Percentiles rank a stretch among this genome's conserved stretches.
These are phyloP conservation scores for Phrynocephalus guinanensis DNA, from an alignment of 2,797 vertebrate genomes.

Conservation along the genomic window DNA sequence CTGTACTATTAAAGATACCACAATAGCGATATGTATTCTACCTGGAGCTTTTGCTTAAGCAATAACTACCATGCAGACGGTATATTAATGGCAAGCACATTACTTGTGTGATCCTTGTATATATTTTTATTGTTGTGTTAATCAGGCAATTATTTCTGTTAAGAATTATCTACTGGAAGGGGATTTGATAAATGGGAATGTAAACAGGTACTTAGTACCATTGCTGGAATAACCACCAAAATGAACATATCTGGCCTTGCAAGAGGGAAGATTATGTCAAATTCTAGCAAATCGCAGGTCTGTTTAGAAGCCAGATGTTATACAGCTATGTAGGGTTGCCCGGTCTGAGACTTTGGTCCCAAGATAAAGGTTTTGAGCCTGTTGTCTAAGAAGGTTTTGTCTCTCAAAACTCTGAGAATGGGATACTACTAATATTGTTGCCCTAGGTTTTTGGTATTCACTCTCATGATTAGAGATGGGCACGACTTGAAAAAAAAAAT, in stretches of 20 bases:
- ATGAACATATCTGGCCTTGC: neutral
- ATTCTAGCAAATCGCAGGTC: neutral
- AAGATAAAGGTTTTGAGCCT: too few species aligned
- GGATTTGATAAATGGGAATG: neutral
- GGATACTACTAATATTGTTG: too few species aligned
- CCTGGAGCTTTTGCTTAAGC: neutral
- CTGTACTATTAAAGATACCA: conserved; percentile 4
- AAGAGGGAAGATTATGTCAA: neutral
- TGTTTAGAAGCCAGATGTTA: neutral
- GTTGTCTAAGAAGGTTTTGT: too few species aligned
- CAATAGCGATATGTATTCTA: conserved; percentile 1
- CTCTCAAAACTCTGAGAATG: too few species aligned
- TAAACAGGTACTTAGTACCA: neutral
- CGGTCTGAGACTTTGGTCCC: neutral
- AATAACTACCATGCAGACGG: neutral
- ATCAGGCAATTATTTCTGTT: conserved; percentile 7
- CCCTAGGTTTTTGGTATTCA: too few species aligned
- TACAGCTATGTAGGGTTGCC: neutral
- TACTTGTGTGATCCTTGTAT: neutral
- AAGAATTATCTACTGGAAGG: conserved; percentile 6
- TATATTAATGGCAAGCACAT: neutral
- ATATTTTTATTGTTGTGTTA: conserved; percentile 4
- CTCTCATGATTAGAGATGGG: too few species aligned
- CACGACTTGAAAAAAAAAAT: too few species aligned
- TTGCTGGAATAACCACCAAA: neutral